These are phyloP conservation scores for Alentia gelatinosa DNA, from an alignment of 2,888 invertebrate genomes.

Conservation along the genomic window DNA sequence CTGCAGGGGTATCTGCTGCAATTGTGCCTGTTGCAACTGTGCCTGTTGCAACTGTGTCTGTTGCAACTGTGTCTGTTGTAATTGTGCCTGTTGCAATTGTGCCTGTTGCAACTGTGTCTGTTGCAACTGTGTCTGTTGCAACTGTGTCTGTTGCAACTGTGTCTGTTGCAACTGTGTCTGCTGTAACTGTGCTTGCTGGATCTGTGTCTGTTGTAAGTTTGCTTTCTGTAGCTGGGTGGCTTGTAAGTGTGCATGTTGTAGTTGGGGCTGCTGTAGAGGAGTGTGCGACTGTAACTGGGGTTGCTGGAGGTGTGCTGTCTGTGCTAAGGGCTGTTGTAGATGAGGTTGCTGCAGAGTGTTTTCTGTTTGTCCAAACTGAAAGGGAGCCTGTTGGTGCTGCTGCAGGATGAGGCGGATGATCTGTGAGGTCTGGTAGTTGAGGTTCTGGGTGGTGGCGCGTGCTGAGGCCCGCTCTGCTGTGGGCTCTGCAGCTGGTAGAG, in stretches of 20 bases:
- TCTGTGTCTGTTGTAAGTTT: background rate
- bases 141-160: constrained; percentile 38
- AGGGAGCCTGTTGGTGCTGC: background rate
- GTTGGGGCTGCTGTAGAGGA: constrained; percentile 48
- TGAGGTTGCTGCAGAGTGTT: background rate
- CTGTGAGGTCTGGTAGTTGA: constrained; percentile 7
- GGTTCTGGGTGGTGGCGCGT: background rate
- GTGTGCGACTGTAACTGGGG: background rate
- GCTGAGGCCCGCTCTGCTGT: background rate
- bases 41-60: constrained; percentile 15
- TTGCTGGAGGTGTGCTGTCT: background rate
- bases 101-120: constrained; percentile 39
- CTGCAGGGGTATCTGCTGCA: constrained; percentile 56
- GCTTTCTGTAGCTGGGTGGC: background rate
- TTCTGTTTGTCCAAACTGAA: constrained; percentile 55
- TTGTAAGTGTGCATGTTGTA: background rate
- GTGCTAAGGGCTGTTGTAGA: background rate
- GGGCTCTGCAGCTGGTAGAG: background rate
- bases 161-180: background rate
- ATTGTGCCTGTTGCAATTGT: constrained; percentile 30
- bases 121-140: constrained; percentile 56
- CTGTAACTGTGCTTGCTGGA: constrained; percentile 18
- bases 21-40: constrained; percentile 44
- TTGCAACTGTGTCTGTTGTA: constrained; percentile 6
- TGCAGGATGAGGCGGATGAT: background rate